Base-by-base conservation (phyloP, 1,140 invertebrate genomes). In the Zaprionus africanus region DNA sequence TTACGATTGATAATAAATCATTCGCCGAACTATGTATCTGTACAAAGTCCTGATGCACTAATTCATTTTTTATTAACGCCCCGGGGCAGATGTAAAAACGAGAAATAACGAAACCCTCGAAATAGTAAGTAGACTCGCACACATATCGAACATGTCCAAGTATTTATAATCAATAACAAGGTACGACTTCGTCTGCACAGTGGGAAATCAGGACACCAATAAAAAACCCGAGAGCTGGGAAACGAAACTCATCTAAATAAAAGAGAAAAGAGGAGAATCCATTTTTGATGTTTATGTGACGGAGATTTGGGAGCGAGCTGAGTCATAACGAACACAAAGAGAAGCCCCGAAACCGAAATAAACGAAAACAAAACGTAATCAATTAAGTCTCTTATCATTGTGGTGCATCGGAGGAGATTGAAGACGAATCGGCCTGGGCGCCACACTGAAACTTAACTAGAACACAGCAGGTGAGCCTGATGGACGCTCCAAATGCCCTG, bases 361-460 rank as follows among this genome's bases (percentile, higher is more conserved):
- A 31, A 17, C 22, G 57, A 75, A 76, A 88, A 86, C 84, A 72
- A 82, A 79, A 74, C 74, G 74, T 91, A 91, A 91, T 91, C 90
- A 91, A 91, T 91, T 91, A 91, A 91, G 86, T 90, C 76, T 88
- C 75, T 91, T 91, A 91, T 91, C 90, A 91, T 91, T 91, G 88
- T 87, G 76, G 90, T 88, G 88, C 90, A 91, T 91, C 88, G 49
- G 67, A 54, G 61, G 72, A 49, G 61, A 73, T 67, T 64, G 71
- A 71, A 83, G 83, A 88, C 60, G 61, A 82, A 70, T 51, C 46
- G 19, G 19, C n/a, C 12, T 56, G 76, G 60, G 76, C 76, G 76
- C 76, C 76, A 78, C 38, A 70, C 43, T 46, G 6, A 43, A 62
- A 61, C 24, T 49, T 11, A 62, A 31, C 53, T 26, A 64, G 34